Percentiles rank a stretch among this genome's conserved stretches.
phyloP scores from a whole-genome alignment of 2,113 vertebrate species.

The Zosterops borbonicus region DNA sequence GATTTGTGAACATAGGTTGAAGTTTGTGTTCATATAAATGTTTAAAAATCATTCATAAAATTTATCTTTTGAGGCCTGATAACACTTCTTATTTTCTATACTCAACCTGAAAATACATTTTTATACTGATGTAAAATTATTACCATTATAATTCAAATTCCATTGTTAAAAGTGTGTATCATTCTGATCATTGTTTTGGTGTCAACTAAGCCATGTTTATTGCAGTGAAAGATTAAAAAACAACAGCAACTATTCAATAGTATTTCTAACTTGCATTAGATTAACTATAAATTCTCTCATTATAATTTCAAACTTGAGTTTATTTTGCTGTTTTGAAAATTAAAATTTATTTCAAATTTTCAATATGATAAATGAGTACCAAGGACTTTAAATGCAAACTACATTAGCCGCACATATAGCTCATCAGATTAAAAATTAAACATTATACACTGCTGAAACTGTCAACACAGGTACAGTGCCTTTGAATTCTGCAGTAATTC shows the following conservation, averaged over 20 bases:
- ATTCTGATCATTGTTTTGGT: neutral
- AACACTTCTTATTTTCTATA: neutral
- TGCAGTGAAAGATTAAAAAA: neutral
- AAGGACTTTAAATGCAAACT: neutral
- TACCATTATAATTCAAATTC: neutral
- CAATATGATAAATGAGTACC: neutral
- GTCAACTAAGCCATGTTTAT: neutral
- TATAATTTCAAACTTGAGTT: neutral
- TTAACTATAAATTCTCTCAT: neutral
- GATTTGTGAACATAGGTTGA: neutral
- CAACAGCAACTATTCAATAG: neutral
- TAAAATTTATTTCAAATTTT: neutral
- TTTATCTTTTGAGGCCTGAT: neutral
- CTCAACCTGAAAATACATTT: neutral
- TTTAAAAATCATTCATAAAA: neutral
- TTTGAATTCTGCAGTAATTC: slow-evolving; percentile 57
- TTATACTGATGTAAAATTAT: neutral
- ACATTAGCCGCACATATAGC: neutral
- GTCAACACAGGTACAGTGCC: slow-evolving; percentile 1
- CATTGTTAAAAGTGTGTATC: neutral
- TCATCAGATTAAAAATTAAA: slow-evolving; percentile 66
- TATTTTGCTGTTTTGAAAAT: neutral
- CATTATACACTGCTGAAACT: neutral
- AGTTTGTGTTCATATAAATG: neutral
- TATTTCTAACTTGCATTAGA: neutral